A percentile compares a stretch with the other conserved stretches of the same genome.
Evolutionary conservation across 2,888 invertebrate species (phyloP).

Genomic region (Apamea anceps): DNA sequence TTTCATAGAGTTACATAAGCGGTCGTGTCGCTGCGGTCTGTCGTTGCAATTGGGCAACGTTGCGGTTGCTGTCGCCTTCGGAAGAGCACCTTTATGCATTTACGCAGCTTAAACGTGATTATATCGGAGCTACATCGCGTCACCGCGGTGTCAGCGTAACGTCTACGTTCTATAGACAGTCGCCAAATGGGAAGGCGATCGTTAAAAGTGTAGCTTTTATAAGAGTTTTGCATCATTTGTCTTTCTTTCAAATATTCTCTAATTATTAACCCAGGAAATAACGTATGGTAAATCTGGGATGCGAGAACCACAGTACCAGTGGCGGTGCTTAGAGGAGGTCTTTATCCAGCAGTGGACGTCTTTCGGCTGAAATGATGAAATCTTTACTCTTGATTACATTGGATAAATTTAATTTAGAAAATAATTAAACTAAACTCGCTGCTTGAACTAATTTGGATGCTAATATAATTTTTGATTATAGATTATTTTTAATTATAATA

Average conservation of each 20-base stretch:
- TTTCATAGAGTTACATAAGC: background rate
- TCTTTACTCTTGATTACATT: background rate
- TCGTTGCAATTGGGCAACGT: background rate
- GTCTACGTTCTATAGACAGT: background rate
- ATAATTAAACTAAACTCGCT: slow-evolving; percentile 4
- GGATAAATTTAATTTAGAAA: slow-evolving; percentile 1
- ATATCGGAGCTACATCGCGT: background rate
- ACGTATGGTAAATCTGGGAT: background rate
- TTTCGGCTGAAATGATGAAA: background rate
- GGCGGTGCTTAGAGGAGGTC: background rate
- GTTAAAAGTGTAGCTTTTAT: background rate
- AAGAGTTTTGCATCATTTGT: background rate
- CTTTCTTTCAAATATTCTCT: background rate
- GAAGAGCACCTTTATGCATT: background rate
- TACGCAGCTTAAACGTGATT: background rate
- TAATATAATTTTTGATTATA: slow-evolving; percentile 13
- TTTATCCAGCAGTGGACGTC: background rate
- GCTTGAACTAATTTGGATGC: slow-evolving; percentile 12
- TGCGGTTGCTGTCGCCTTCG: background rate
- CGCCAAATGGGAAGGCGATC: no score
- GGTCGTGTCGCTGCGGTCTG: background rate
- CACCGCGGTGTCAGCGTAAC: background rate
- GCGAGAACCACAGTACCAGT: background rate
- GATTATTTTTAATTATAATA: slow-evolving; percentile 21
- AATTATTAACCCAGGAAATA: background rate